These are phyloP conservation scores for Hestina assimilis DNA, from an alignment of 1,140 invertebrate genomes.

Conservation along the genomic window DNA sequence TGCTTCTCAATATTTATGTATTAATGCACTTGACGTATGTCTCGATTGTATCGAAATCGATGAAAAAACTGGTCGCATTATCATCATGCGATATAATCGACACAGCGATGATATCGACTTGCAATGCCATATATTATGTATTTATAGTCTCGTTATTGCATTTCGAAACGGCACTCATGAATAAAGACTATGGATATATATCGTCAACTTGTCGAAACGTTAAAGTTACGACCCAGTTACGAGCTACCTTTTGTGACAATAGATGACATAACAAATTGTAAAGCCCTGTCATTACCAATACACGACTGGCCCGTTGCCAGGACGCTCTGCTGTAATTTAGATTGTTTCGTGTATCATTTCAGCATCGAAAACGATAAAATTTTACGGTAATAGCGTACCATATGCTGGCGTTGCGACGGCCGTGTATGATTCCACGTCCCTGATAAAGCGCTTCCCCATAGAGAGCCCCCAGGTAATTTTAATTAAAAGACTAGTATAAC, in stretches of 20 bases:
- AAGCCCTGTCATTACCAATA: constrained; percentile 51
- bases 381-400: constrained; percentile 60
- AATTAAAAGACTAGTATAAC: constrained; percentile 14
- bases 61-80: constrained; percentile 4
- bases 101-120: constrained; percentile 1
- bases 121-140: neutral
- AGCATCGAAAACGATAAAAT: constrained; percentile 55
- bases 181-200: constrained; percentile 24
- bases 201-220: constrained; percentile 57
- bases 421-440: constrained; percentile 30
- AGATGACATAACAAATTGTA: constrained; percentile 50
- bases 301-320: constrained; percentile 47
- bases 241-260: constrained; percentile 44
- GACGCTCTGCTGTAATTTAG: constrained; percentile 54
- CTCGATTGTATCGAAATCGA: constrained; percentile 5
- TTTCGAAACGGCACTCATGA: constrained; percentile 8
- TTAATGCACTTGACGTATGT: constrained; percentile 1
- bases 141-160: constrained; percentile 2
- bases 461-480: constrained; percentile 18
- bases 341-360: constrained; percentile 61
- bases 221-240: constrained; percentile 49
- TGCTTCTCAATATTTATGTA: constrained; percentile 3
- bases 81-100: constrained; percentile 3
- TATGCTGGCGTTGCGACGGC: constrained; percentile 50
- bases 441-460: constrained; percentile 17